phyloP scores from a whole-genome alignment of 2,113 vertebrate genomes.

The Gallinago media region DNA sequence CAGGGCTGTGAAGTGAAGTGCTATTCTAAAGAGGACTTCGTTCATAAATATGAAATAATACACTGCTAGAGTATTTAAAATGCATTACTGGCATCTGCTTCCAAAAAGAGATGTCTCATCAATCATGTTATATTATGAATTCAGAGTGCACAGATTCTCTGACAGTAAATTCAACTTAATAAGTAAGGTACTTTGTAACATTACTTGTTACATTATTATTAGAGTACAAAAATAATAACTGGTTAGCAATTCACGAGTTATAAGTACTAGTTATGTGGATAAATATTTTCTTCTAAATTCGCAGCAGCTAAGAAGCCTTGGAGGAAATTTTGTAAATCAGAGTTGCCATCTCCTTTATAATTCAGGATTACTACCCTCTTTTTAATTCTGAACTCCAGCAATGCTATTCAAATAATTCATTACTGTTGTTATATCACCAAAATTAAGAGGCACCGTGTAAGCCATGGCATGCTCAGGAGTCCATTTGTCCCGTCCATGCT shows the following conservation, averaged over 20 bases:
- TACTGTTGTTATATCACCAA: not conserved
- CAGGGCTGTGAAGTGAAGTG: not conserved
- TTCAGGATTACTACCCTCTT: not conserved
- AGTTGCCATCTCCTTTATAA: not conserved
- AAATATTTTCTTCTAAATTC: slow-evolving; percentile 50
- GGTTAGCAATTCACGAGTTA: not conserved
- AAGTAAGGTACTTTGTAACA: slow-evolving; percentile 40
- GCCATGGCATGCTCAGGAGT: not conserved
- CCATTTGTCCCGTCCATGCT: not conserved
- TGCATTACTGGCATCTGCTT: slow-evolving; percentile 54
- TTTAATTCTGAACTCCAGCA: not conserved
- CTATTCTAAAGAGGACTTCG: slow-evolving; percentile 34
- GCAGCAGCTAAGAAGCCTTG: not conserved
- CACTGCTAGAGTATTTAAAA: slow-evolving; percentile 47
- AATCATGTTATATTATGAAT: slow-evolving; percentile 62
- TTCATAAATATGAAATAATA: slow-evolving; percentile 59
- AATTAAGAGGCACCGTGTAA: not conserved
- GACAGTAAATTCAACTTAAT: slow-evolving; percentile 60
- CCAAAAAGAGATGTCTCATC: slow-evolving; percentile 62
- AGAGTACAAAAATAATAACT: slow-evolving; percentile 54
- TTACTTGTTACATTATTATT: slow-evolving; percentile 46
- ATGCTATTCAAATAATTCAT: not conserved
- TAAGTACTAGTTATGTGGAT: slow-evolving; percentile 5
- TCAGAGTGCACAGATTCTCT: slow-evolving; percentile 42
- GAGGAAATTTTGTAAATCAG: not conserved